Evolutionary conservation across 1,140 invertebrate genomes (phyloP).

Genomic region (Caenorhabditis briggsae): DNA sequence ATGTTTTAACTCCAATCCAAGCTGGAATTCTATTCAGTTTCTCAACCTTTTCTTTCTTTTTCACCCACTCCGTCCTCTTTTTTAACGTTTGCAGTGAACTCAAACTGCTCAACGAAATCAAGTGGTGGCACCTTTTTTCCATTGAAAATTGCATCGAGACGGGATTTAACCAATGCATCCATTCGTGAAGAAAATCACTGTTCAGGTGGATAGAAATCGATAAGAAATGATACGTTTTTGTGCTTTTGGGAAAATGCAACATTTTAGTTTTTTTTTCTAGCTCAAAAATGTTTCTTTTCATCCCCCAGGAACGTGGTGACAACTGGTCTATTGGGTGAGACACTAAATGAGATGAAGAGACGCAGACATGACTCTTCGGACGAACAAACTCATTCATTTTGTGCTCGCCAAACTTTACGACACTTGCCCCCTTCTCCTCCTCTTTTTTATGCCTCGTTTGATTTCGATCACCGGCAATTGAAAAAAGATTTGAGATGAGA

Average conservation of each 20-base stretch:
- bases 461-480: background rate
- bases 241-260: no score
- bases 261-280: no score
- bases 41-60: background rate
- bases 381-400: constrained; percentile 44
- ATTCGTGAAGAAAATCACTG: constrained; percentile 13
- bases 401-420: constrained; percentile 52
- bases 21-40: background rate
- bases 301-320: background rate
- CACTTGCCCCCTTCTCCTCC: background rate
- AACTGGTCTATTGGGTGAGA: background rate
- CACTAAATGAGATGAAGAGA: background rate
- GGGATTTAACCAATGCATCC: constrained; percentile 39
- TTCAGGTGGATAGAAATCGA: background rate
- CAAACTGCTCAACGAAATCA: background rate
- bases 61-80: constrained; percentile 11
- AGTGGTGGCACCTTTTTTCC: background rate
- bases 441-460: constrained; percentile 9
- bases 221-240: constrained; percentile 19
- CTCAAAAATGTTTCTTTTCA: constrained; percentile 22
- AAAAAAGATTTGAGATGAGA: background rate
- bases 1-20: constrained; percentile 19
- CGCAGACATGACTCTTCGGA: background rate
- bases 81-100: background rate
- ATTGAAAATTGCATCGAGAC: constrained; percentile 24